These are phyloP conservation scores for Pantherophis vulpinus DNA, from an alignment of 2,797 vertebrate genomes.

Conservation along the genomic window DNA sequence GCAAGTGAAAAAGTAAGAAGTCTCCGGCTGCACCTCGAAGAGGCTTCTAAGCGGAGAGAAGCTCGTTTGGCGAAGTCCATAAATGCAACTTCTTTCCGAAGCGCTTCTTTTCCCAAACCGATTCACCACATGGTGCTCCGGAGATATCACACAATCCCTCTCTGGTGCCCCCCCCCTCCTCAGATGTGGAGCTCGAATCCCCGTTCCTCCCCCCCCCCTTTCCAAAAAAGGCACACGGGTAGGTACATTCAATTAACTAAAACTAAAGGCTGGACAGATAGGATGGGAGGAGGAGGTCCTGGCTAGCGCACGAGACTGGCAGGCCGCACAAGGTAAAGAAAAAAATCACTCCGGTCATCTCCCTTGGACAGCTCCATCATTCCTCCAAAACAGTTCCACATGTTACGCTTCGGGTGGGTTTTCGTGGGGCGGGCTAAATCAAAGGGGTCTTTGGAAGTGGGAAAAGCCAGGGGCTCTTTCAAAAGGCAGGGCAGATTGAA, in stretches of 20 bases:
- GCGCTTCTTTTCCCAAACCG: slow-evolving; percentile 77
- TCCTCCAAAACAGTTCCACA: not conserved
- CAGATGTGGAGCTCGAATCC: slow-evolving; percentile 72
- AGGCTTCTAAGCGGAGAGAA: slow-evolving; percentile 78
- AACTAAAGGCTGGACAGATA: slow-evolving; percentile 28
- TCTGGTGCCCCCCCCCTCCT: slow-evolving; percentile 31
- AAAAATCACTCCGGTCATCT: not conserved
- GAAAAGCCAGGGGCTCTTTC: not conserved
- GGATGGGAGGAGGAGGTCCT: not conserved
- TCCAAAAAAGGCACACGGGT: slow-evolving; percentile 45
- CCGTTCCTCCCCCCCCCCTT: slow-evolving; percentile 44
- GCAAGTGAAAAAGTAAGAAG: not conserved
- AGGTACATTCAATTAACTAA: slow-evolving; percentile 60
- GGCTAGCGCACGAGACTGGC: not conserved
- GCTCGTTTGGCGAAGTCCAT: slow-evolving; percentile 63
- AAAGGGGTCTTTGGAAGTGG: not conserved
- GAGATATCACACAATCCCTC: slow-evolving; percentile 30
- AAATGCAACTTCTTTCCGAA: slow-evolving; percentile 83
- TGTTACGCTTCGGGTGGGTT: not conserved
- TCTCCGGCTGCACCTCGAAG: slow-evolving; percentile 56
- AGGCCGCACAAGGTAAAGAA: not conserved
- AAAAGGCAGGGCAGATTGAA: not conserved
- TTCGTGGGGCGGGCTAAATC: not conserved
- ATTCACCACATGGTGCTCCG: slow-evolving; percentile 47
- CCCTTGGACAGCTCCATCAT: not conserved